Evolutionary conservation across 1,140 invertebrate species (phyloP).

Genomic region (Drosophila kepulauana): DNA sequence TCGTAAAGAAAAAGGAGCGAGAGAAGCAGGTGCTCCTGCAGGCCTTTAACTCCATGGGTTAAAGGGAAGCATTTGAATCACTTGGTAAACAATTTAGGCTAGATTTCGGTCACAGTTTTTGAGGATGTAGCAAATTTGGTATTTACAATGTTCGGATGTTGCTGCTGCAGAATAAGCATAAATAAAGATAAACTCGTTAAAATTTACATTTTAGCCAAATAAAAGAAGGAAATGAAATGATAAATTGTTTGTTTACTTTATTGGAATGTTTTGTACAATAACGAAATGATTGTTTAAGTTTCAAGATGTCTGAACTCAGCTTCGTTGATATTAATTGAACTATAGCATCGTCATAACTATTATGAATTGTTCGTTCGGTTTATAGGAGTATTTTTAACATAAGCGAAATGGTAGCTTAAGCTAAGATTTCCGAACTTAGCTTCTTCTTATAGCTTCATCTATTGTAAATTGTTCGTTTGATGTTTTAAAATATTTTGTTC

Average conservation of each 20-base stretch:
- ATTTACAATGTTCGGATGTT: slow-evolving; percentile 53
- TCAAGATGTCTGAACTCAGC: background rate
- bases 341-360: no score
- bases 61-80: slow-evolving; percentile 11
- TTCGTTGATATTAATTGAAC: no score
- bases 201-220: slow-evolving; percentile 66
- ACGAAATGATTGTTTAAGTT: background rate
- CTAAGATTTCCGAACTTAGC: no score
- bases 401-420: no score
- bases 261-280: background rate
- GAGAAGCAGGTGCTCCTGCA: slow-evolving; percentile 93
- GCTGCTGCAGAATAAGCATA: slow-evolving; percentile 39
- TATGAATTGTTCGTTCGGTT: no score
- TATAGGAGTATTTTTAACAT: no score
- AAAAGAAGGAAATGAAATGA: background rate
- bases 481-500: background rate
- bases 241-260: slow-evolving; percentile 20
- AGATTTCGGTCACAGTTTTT: slow-evolving; percentile 65
- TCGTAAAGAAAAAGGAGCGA: slow-evolving; percentile 97
- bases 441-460: no score
- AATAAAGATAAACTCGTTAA: slow-evolving; percentile 52
- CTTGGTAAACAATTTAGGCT: slow-evolving; percentile 55
- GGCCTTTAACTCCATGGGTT: slow-evolving; percentile 86
- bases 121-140: slow-evolving; percentile 60
- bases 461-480: background rate